Percentiles rank a stretch among this genome's conserved stretches.
Conservation (phyloP, 2,113 vertebrate genomes). For the Anolis sagrei region DNA sequence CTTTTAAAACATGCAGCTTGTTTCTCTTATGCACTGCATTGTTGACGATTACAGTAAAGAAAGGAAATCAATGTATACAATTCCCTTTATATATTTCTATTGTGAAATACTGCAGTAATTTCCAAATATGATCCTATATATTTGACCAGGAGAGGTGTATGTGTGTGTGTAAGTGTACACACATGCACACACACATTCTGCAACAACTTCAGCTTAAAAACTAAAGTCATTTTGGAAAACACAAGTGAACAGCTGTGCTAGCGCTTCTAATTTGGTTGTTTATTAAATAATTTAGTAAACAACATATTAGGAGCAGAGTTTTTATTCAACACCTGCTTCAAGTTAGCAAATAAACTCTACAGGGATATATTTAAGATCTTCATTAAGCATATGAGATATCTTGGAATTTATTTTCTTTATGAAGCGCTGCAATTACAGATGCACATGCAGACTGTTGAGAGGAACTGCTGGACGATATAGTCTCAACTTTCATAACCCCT, state of each 20-base stretch:
- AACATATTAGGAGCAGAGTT: conserved; percentile 48
- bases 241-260: conserved; percentile 57
- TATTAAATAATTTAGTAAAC: conserved; percentile 64
- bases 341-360: conserved; percentile 47
- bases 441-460: conserved; percentile 30
- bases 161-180: too few species aligned
- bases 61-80: background rate
- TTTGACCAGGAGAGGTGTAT: background rate
- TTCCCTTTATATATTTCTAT: background rate
- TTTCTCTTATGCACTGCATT: background rate
- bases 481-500: conserved; percentile 47
- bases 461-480: conserved; percentile 31
- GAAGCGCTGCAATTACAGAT: conserved; percentile 50
- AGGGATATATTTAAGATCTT: conserved; percentile 57
- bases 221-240: conserved; percentile 59
- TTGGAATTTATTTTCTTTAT: conserved; percentile 51
- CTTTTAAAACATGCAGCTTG: background rate
- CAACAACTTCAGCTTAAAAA: conserved; percentile 28
- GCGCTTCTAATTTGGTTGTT: conserved; percentile 49
- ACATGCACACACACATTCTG: background rate
- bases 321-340: conserved; percentile 59
- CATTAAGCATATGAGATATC: conserved; percentile 54
- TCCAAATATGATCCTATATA: background rate
- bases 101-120: background rate
- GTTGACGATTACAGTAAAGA: background rate